Percentiles rank a stretch among this genome's conserved stretches.
These are phyloP conservation scores for Gorsachius magnificus DNA, from an alignment of 2,797 vertebrate species.

Conservation along the genomic window DNA sequence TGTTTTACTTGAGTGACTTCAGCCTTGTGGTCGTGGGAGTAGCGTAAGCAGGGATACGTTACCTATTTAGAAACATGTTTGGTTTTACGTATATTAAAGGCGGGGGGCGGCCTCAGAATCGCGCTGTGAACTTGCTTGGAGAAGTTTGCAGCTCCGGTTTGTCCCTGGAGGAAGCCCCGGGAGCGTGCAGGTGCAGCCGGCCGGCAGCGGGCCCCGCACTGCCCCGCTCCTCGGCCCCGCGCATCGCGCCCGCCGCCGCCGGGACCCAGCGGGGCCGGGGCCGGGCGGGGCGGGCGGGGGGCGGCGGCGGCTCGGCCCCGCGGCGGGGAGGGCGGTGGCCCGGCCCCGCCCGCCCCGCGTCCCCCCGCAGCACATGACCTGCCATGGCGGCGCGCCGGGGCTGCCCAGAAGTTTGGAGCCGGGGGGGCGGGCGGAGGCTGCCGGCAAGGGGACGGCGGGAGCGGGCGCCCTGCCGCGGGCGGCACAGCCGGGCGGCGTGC, in stretches of 20 bases:
- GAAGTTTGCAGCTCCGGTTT: accelerated
- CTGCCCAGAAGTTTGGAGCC: not conserved
- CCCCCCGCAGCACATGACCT: not conserved
- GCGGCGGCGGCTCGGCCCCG: too few species aligned
- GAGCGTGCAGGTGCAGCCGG: not conserved
- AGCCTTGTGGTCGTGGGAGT: not conserved
- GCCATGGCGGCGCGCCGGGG: not conserved
- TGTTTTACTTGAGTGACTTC: not conserved
- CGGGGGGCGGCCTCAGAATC: not conserved
- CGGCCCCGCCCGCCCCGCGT: not conserved
- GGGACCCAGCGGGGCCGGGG: not conserved
- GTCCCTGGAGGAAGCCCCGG: too few species aligned
- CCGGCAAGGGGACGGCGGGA: not conserved
- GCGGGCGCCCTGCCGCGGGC: not conserved
- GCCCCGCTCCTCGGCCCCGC: too few species aligned
- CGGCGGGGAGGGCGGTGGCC: not conserved
- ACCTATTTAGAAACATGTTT: not conserved
- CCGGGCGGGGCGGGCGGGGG: not conserved
- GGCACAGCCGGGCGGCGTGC: not conserved
- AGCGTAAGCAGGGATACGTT: accelerated
- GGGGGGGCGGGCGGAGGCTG: not conserved
- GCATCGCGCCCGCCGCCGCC: not conserved
- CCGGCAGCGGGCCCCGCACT: too few species aligned
- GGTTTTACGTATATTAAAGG: not conserved
- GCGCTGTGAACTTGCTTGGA: accelerated